Percentiles rank a stretch among this genome's conserved stretches.
phyloP scores from a whole-genome alignment of 2,888 invertebrate species.

The Limnephilus rhombicus region DNA sequence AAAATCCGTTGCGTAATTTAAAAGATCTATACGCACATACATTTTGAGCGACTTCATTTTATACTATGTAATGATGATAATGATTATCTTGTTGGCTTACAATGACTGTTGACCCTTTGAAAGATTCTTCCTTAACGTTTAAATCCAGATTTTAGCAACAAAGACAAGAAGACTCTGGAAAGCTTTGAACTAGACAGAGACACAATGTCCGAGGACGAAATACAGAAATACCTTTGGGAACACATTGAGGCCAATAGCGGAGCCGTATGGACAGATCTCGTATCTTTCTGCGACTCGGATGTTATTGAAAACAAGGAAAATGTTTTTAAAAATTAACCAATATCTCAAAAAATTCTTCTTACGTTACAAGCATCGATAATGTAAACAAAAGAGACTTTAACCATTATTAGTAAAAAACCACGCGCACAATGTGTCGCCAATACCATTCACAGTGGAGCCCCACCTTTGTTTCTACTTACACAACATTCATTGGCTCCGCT shows the following conservation, averaged over 20 bases:
- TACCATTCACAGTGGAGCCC: too few species aligned
- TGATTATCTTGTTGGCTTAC: not conserved
- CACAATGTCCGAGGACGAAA: conserved; percentile 49
- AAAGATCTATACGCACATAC: too few species aligned
- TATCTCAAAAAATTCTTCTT: not conserved
- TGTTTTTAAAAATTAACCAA: conserved; percentile 43
- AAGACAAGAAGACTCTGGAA: conserved; percentile 56
- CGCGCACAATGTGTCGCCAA: not conserved
- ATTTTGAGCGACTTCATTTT: too few species aligned
- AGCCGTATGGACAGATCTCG: conserved; percentile 60
- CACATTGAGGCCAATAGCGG: conserved; percentile 55
- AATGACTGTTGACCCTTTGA: not conserved
- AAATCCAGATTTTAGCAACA: conserved; percentile 63
- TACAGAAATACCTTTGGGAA: conserved; percentile 60
- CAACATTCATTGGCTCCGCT: too few species aligned
- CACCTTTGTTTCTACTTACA: not conserved
- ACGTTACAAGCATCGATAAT: not conserved
- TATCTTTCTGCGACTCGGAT: conserved; percentile 15
- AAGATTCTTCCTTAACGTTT: conserved; percentile 48
- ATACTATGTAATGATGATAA: too few species aligned
- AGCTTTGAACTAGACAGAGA: conserved; percentile 61
- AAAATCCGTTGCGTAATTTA: too few species aligned
- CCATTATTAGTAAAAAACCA: too few species aligned
- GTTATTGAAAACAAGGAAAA: conserved; percentile 61
- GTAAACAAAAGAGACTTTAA: not conserved